Evolutionary conservation across 2,797 vertebrate species (phyloP).

Genomic region (Tachyglossus aculeatus): DNA sequence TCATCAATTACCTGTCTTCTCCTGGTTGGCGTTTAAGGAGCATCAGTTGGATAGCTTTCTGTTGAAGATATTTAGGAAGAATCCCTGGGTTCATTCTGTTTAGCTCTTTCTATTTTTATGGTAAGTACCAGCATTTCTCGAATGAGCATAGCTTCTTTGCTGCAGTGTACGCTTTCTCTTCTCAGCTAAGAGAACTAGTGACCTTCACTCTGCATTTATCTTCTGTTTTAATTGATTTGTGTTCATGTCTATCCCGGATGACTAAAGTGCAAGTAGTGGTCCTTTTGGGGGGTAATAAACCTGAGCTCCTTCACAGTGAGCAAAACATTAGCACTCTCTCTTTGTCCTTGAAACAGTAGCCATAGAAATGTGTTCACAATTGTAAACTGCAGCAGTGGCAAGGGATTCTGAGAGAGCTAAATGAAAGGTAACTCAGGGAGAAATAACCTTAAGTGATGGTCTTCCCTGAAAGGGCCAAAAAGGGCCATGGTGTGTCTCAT

Average conservation of each 20-base stretch:
- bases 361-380: not conserved
- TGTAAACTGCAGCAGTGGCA: constrained; percentile 44
- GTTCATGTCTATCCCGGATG: constrained; percentile 16
- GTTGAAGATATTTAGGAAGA: constrained; percentile 58
- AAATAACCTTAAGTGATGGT: not conserved
- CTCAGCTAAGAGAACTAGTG: constrained; percentile 59
- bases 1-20: constrained; percentile 53
- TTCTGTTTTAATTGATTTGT: constrained; percentile 16
- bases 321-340: constrained; percentile 58
- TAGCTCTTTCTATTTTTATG: constrained; percentile 78
- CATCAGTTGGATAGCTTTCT: constrained; percentile 60
- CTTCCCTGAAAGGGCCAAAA: constrained; percentile 6
- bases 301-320: constrained; percentile 33
- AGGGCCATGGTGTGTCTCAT: constrained; percentile 6
- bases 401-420: constrained; percentile 5
- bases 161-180: constrained; percentile 71
- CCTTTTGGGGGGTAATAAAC: not conserved
- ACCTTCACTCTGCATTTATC: constrained; percentile 70
- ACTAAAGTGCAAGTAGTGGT: constrained; percentile 46
- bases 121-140: constrained; percentile 76
- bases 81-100: constrained; percentile 64
- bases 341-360: constrained; percentile 77
- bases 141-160: constrained; percentile 69
- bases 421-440: not conserved
- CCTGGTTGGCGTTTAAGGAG: constrained; percentile 49